Evolutionary conservation across 2,888 invertebrate species (phyloP), one percentile per base, ranked within the genome.

Genomic region (Merodon equestris): DNA sequence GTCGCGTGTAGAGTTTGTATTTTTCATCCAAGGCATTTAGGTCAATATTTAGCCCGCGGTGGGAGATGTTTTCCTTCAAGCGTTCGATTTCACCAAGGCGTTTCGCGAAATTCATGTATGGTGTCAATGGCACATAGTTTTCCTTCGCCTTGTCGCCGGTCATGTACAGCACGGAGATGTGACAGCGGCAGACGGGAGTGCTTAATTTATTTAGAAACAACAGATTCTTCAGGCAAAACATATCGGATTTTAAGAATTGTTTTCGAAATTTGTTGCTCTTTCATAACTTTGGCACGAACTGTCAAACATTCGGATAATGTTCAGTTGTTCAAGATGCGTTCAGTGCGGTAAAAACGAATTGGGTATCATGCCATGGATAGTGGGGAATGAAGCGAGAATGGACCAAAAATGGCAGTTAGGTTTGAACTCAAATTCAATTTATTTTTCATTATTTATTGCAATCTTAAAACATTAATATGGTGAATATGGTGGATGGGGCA

Each of bases 111-210:
- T 95, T 93, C 82, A 95, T 86, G 83, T 92, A 90, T 0, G 95
- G 95, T 14, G 91, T 91, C 17, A 96, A 86, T 73, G 92, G 91
- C 1, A 92, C 91, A 90, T 91, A 95, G 58, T 91, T 91, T 82
- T 93, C 92, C 13, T 91, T 91, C 1, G 94, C 94, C 86, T 93
- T 93, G 73, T 91, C 91, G 10, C 94, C 94, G 68, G 93, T 92
- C 79, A 95, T 90, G 84, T 92, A 86, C 0, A 88, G 84, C 0
- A 87, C 87, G 1, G 88, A 87, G 36, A 89, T 81, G 27, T 42
- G 54, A 13, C 70, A 38, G 7, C 53, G 53, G 15, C 38, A 4
- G 12, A 9, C 9, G 10, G 10, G 12, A 4, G 12, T 36, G 27
- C 58, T 63, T 1, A 53, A 0, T 36, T 77, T 34, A 44, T 14